A percentile compares a stretch with the other conserved stretches of the same genome.
These are phyloP conservation scores for Pipra filicauda DNA, from an alignment of 2,113 vertebrate genomes.

Conservation along the genomic window DNA sequence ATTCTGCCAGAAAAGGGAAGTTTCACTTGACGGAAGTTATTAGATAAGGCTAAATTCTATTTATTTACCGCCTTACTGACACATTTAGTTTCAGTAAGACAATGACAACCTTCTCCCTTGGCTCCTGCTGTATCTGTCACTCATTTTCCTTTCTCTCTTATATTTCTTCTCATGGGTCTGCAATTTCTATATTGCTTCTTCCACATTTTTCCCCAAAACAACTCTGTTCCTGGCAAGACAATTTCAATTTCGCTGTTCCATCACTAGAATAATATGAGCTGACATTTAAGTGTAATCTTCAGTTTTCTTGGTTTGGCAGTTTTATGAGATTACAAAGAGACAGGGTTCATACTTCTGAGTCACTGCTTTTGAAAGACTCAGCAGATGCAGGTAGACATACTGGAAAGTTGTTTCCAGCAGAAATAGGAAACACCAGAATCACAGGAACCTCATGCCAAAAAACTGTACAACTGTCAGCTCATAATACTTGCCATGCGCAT, in stretches of 20 bases:
- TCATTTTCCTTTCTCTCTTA: neutral
- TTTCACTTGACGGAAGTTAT: neutral
- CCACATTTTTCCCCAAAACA: neutral
- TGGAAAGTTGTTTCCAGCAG: neutral
- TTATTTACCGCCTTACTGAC: neutral
- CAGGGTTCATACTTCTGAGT: neutral
- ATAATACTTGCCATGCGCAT: fast-evolving
- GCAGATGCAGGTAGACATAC: slow-evolving; percentile 11
- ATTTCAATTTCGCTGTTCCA: neutral
- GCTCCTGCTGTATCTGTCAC: neutral
- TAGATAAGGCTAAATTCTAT: neutral
- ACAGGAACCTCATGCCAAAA: neutral
- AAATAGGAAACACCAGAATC: neutral
- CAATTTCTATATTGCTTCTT: neutral
- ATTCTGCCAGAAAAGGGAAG: neutral
- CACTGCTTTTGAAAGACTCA: neutral
- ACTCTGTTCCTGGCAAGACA: neutral
- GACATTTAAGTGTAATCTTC: neutral
- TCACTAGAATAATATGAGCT: neutral
- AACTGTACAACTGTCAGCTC: neutral
- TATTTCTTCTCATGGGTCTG: neutral
- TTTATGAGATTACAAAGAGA: slow-evolving; percentile 3
- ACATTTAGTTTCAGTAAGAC: neutral
- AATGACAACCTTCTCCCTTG: neutral
- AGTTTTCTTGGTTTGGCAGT: neutral